Evolutionary conservation across 1,140 invertebrate species (phyloP).

Genomic region (Bombus cullumanus): DNA sequence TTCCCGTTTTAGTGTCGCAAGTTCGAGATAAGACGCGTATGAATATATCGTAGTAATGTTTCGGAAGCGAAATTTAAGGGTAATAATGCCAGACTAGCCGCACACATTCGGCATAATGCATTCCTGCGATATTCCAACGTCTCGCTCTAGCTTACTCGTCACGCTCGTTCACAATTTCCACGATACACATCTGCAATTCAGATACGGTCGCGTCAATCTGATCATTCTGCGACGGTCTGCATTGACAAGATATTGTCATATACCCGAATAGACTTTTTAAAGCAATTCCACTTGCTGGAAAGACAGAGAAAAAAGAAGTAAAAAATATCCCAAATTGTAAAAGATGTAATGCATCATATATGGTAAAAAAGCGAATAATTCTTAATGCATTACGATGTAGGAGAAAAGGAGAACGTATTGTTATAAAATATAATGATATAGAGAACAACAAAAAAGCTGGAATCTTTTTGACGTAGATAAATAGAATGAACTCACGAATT

Average conservation of each 20-base stretch:
- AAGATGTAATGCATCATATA: no score
- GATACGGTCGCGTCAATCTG: slow-evolving; percentile 37
- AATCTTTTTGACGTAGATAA: no score
- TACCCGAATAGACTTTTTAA: slow-evolving; percentile 9
- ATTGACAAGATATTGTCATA: slow-evolving; percentile 39
- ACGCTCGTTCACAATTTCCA: slow-evolving; percentile 3
- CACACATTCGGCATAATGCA: slow-evolving; percentile 35
- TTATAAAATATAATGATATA: no score
- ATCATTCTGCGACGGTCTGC: slow-evolving; percentile 26
- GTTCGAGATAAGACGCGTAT: slow-evolving; percentile 33
- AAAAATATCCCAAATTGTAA: no score
- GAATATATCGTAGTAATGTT: slow-evolving; percentile 31
- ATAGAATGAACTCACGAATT: no score
- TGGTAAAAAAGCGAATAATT: no score
- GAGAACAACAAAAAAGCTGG: no score
- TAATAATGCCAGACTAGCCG: slow-evolving; percentile 33
- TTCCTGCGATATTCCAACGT: slow-evolving; percentile 2
- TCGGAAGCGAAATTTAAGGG: slow-evolving; percentile 40
- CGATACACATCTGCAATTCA: slow-evolving; percentile 55
- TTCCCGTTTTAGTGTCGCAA: slow-evolving; percentile 13
- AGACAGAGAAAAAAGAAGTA: no score
- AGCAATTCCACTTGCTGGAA: background rate
- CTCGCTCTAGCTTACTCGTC: background rate
- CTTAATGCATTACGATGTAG: no score
- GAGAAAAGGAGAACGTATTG: no score